phyloP scores from a whole-genome alignment of 2,888 invertebrate genomes.

The Xylocampa areola region DNA sequence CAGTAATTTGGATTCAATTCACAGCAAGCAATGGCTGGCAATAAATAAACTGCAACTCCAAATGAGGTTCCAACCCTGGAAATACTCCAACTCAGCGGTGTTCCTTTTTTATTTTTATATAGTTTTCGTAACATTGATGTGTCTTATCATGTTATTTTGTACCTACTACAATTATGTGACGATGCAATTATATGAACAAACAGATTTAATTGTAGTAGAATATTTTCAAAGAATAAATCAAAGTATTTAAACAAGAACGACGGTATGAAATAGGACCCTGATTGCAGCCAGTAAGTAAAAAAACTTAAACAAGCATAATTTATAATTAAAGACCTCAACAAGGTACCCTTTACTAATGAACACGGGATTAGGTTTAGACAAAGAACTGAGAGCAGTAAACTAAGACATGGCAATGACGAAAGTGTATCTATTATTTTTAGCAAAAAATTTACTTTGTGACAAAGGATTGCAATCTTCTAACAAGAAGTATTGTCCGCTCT shows the following conservation, averaged over 20 bases:
- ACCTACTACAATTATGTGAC: background rate
- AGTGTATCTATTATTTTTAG: no score
- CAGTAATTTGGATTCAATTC: constrained; percentile 85
- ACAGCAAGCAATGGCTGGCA: constrained; percentile 75
- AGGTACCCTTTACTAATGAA: no score
- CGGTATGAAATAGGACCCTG: no score
- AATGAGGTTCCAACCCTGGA: constrained; percentile 81
- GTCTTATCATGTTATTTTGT: constrained; percentile 15
- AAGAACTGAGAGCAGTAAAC: background rate
- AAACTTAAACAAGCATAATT: no score
- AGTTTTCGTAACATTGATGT: constrained; percentile 72
- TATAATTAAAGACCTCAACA: no score
- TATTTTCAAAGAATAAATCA: no score
- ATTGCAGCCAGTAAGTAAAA: no score
- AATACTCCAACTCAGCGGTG: constrained; percentile 81
- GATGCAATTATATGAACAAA: background rate
- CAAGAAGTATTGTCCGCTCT: constrained; percentile 59
- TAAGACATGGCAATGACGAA: constrained; percentile 11
- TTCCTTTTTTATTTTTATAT: constrained; percentile 74
- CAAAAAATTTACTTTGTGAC: constrained; percentile 21
- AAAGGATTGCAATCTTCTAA: constrained; percentile 47
- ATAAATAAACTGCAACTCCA: constrained; percentile 84
- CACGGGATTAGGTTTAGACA: no score
- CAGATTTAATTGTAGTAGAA: no score
- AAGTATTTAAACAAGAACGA: no score